Base-by-base conservation (phyloP, 1,140 invertebrate species). In the Leptinotarsa texana region DNA sequence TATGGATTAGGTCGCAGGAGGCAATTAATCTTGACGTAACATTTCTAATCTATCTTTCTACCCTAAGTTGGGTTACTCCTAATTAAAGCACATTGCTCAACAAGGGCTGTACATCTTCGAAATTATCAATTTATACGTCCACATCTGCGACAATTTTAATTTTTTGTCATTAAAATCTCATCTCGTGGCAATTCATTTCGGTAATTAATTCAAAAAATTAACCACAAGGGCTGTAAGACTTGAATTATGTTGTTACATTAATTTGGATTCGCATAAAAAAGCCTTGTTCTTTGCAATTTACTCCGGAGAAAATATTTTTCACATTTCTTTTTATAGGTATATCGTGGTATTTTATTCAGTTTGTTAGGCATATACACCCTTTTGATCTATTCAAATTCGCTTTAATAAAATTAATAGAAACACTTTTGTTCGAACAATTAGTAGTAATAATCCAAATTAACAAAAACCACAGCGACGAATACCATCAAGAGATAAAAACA, bases 111-210 rank as follows among this genome's bases (percentile, higher is more conserved):
- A 81, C 78, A 82, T 82, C 79, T 81, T 78, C 73, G 77, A 73
- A 81, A 82, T 82, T 81, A 82, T 82, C 80, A 82, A 81, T 82
- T 81, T 82, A 80, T 82, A 79, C 79, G 75, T 81, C 77, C 80
- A 76, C 81, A 82, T 82, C 81, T 82, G 81, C 73, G 81, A 82
- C 80, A 82, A 82, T 81, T 81, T 81, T 78, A 82, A 81, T 82
- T 80, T 82, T 81, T 82, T 82, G 81, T 82, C 81, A 82, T 82
- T 82, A 82, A 82, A 81, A 80, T 80, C 81, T 81, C 81, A 76
- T 81, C 71, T 73, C 17, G 65, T 13, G 70, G 75, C 75, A 75
- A 82, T 82, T 82, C 80, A 81, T 82, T 81, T 81, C 74, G 74
- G 74, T 78, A 82, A 82, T 82, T 82, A 82, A 80, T 81, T 81